Conservation (phyloP, 2,888 invertebrate species). For the Drosophila anomalata region DNA sequence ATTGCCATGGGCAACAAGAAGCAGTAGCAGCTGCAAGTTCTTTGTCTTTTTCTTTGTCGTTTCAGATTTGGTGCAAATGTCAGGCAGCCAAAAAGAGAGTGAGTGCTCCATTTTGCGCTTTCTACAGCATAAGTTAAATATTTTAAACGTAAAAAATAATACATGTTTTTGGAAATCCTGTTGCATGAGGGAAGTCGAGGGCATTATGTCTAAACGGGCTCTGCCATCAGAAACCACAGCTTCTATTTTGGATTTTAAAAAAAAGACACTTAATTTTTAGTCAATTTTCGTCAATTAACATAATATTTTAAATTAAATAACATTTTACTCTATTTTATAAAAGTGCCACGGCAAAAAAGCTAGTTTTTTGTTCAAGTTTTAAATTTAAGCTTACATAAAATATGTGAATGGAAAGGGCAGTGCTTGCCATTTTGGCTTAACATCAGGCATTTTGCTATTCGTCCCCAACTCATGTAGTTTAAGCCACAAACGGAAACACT, state of each 20-base stretch:
- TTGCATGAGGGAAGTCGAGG: no score
- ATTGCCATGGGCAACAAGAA: conserved; percentile 73
- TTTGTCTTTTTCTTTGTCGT: conserved; percentile 49
- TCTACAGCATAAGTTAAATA: background rate
- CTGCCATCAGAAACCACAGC: no score
- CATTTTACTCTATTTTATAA: conserved; percentile 44
- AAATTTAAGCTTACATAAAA: conserved; percentile 3
- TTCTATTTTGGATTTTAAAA: no score
- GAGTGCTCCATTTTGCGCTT: background rate
- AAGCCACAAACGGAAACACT: conserved; percentile 77
- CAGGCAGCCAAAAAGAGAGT: background rate
- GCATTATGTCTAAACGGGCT: no score
- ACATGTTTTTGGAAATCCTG: no score
- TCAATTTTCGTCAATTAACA: no score
- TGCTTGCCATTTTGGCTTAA: conserved; percentile 64
- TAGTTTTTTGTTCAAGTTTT: conserved; percentile 22
- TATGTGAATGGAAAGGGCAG: conserved; percentile 62
- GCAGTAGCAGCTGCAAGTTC: conserved; percentile 62
- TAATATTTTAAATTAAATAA: conserved; percentile 50
- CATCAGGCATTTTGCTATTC: conserved; percentile 10
- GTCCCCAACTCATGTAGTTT: conserved; percentile 3
- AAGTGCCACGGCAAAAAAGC: no score
- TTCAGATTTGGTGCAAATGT: conserved; percentile 22
- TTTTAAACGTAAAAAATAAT: no score
- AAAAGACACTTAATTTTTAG: no score